Evolutionary conservation across 64 coral and sea anemone species (phyloP), one percentile per base, ranked within the genome.

Genomic region (Exaiptasia diaphana): DNA sequence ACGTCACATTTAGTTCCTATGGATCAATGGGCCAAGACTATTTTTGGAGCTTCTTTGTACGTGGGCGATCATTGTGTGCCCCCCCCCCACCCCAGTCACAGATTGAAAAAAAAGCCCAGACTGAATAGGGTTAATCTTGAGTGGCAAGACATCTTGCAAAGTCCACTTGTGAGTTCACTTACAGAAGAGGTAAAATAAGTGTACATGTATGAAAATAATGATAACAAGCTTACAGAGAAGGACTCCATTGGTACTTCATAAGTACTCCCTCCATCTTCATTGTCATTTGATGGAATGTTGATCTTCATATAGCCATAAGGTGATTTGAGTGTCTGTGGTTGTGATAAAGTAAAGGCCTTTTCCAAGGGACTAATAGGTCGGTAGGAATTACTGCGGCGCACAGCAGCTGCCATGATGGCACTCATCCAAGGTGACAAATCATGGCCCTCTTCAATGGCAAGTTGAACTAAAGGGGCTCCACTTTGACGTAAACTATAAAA

Each of bases 391-490:
- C 87, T 83, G 41, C 91, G 84, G 0, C 73, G 86, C 33, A 95
- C 91, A 26, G 39, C 86, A 9, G 91, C 91, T 6, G 91, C 91
- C 91, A 95, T 95, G 12, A 95, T 85, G 22, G 91, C 85, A 64
- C 86, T 95, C 91, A 95, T 95, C 91, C 91, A 95, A 39, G 91
- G 91, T n/a, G 91, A 95, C 23, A 95, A 53, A 32, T 95, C 91
- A 22, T 90, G 91, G 4, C 91, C 91, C 67, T 84, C 85, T 37
- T 95, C 91, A 42, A 95, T 90, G 6, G 91, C 91, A 28, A 95
- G 63, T 3, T 85, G 65, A 53, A 95, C 74, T 54, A 81, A 50
- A 13, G 54, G 73, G 23, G 58, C 74, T 1, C 75, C 84, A 35
- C 30, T 54, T 14, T 49, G 38, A 7, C 45, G 69, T 36, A 65